These are phyloP conservation scores for Mizuhopecten yessoensis DNA, from an alignment of 1,140 invertebrate species.

Conservation along the genomic window DNA sequence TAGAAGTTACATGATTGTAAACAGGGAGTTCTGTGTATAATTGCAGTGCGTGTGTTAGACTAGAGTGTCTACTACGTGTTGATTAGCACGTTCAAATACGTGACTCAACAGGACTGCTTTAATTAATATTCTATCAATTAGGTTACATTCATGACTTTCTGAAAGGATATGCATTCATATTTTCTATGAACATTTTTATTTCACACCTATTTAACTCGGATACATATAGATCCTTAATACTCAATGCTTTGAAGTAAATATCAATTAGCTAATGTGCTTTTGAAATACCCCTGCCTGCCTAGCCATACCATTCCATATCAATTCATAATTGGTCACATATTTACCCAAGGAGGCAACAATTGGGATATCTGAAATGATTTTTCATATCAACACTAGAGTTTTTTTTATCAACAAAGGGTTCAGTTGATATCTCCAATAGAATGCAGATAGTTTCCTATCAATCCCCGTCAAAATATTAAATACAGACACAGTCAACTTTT, in stretches of 20 bases:
- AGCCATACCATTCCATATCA: neutral
- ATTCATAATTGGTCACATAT: constrained; percentile 3
- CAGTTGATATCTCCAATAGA: neutral
- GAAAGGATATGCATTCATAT: neutral
- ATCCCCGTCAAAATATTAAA: neutral
- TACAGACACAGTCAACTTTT: neutral
- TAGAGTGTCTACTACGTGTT: neutral
- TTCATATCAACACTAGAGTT: neutral
- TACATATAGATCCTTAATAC: neutral
- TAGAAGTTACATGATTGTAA: no score
- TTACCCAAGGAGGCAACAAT: neutral
- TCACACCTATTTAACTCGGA: neutral
- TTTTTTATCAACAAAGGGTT: neutral
- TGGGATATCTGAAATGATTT: neutral
- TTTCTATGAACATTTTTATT: neutral
- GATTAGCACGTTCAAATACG: no score
- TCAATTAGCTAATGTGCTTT: constrained; percentile 35
- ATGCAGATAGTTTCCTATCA: neutral
- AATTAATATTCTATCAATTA: neutral
- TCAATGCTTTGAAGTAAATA: neutral
- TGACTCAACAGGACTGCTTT: neutral
- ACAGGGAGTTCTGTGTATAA: no score
- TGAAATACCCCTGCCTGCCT: neutral
- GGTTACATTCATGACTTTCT: neutral
- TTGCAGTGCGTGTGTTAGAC: no score